phyloP scores from a whole-genome alignment of 2,888 invertebrate genomes.

The Lydus trimaculatus region DNA sequence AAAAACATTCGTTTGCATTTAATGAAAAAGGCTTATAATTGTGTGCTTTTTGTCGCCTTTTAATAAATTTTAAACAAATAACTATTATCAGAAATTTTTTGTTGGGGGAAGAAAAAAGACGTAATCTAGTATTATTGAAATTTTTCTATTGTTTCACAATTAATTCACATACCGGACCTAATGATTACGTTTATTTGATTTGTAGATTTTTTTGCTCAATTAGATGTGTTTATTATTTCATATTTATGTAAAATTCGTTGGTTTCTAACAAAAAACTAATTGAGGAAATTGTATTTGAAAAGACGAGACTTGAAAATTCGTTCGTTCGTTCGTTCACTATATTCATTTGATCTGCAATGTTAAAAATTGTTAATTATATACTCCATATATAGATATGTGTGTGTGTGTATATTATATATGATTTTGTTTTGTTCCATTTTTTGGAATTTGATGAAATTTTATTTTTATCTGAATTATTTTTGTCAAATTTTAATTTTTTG shows the following conservation, averaged over 20 bases:
- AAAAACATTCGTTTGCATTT: conserved; percentile 27
- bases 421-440: conserved; percentile 39
- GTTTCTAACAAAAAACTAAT: background rate
- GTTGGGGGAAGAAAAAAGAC: background rate
- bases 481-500: background rate
- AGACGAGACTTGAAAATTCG: conserved; percentile 29
- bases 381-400: background rate
- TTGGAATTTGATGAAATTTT: conserved; percentile 40
- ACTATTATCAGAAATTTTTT: conserved; percentile 22
- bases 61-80: conserved; percentile 24
- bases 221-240: conserved; percentile 4
- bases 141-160: conserved; percentile 6
- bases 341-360: conserved; percentile 33
- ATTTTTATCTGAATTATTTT: conserved; percentile 17
- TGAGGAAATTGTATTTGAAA: background rate
- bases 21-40: conserved; percentile 21
- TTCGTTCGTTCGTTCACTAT: too few species aligned
- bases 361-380: conserved; percentile 24
- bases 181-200: background rate
- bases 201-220: conserved; percentile 34
- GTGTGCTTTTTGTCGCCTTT: conserved; percentile 29
- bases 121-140: conserved; percentile 32
- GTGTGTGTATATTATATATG: conserved; percentile 18
- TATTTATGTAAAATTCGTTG: background rate
- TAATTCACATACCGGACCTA: background rate